Conservation (phyloP, 2,113 vertebrate species). For the Mesocricetus auratus region DNA sequence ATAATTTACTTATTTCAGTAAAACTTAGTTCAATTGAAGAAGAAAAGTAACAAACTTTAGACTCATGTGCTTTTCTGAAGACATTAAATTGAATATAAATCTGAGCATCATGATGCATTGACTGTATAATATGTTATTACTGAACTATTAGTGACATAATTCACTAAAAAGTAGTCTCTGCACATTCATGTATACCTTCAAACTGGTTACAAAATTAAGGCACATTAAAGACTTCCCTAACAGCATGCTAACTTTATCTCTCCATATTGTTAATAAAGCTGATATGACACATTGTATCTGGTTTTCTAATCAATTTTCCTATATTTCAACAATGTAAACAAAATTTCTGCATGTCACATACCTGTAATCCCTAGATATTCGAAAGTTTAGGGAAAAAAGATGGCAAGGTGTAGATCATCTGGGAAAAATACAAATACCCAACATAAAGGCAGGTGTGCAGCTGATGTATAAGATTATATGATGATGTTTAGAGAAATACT, state of each 20-base stretch:
- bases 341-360: background rate
- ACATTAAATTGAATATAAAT: background rate
- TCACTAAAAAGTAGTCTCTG: background rate
- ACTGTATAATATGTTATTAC: background rate
- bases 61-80: background rate
- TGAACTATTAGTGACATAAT: background rate
- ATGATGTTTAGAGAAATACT: background rate
- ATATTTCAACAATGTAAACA: background rate
- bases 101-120: background rate
- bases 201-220: background rate
- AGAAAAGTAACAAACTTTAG: background rate
- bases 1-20: background rate
- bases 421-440: background rate
- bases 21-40: fast-evolving
- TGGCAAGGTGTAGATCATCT: background rate
- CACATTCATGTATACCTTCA: background rate
- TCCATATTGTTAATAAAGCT: background rate
- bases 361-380: background rate
- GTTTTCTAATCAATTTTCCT: background rate
- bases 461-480: background rate
- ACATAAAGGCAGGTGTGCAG: background rate
- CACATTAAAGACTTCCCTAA: background rate
- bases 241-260: background rate
- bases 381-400: background rate
- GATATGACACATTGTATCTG: background rate